Conservation (phyloP, 2,888 invertebrate genomes). For the Diarsia dahlii region DNA sequence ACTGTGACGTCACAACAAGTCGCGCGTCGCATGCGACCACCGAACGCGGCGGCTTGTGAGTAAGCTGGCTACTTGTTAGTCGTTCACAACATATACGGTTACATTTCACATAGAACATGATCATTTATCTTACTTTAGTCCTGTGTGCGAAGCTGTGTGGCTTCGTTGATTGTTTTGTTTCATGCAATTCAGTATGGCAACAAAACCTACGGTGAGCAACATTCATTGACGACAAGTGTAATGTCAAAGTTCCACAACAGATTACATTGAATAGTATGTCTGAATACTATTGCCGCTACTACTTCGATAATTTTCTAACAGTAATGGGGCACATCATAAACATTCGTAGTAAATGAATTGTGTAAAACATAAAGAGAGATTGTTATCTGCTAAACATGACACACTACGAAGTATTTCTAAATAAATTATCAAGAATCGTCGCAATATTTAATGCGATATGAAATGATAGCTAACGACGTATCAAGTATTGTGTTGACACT, state of each 20-base stretch:
- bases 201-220: constrained; percentile 50
- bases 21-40: constrained; percentile 81
- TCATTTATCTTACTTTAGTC: constrained; percentile 81
- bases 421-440: constrained; percentile 40
- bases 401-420: constrained; percentile 35
- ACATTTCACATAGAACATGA: constrained; percentile 68
- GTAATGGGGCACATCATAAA: not conserved
- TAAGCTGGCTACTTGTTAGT: constrained; percentile 87
- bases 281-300: constrained; percentile 6
- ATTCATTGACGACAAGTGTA: constrained; percentile 46
- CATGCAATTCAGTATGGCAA: constrained; percentile 55
- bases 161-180: constrained; percentile 63
- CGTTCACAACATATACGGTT: constrained; percentile 79
- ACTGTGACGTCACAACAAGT: constrained; percentile 70
- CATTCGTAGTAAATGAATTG: constrained; percentile 19
- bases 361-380: constrained; percentile 25
- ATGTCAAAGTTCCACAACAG: constrained; percentile 30
- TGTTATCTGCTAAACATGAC: constrained; percentile 17
- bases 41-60: constrained; percentile 82
- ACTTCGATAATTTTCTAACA: constrained; percentile 7
- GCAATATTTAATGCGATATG: constrained; percentile 42
- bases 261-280: constrained; percentile 10
- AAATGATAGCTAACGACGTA: constrained; percentile 26
- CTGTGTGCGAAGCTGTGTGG: constrained; percentile 72
- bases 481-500: constrained; percentile 48